Evolutionary conservation across 2,797 vertebrate genomes (phyloP).

Genomic region (Poeciliopsis gracilis): DNA sequence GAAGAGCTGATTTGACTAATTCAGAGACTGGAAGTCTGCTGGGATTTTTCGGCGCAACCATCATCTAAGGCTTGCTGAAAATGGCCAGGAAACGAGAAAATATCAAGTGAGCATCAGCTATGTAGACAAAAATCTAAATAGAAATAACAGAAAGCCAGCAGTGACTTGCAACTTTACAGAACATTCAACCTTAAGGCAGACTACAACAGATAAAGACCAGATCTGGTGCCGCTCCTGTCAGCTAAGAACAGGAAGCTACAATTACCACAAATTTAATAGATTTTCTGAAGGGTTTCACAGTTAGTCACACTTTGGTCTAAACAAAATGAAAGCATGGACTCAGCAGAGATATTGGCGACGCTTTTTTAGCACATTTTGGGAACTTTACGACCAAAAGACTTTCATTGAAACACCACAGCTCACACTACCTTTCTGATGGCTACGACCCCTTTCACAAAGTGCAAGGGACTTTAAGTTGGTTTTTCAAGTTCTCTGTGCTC

Average conservation of each 20-base stretch:
- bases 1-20: not conserved
- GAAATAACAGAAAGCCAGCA: not conserved
- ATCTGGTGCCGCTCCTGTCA: not conserved
- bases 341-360: not conserved
- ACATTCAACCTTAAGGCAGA: not conserved
- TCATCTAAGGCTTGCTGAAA: not conserved
- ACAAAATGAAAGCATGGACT: not conserved
- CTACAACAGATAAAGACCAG: not conserved
- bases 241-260: not conserved
- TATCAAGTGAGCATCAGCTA: not conserved
- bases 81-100: not conserved
- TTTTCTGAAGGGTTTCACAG: not conserved
- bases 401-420: not conserved
- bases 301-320: not conserved
- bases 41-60: not conserved
- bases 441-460: conserved; percentile 16
- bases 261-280: not conserved
- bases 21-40: not conserved
- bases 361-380: not conserved
- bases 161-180: not conserved
- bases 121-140: not conserved
- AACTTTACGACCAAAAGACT: not conserved
- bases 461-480: not conserved
- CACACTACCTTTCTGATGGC: conserved; percentile 42
- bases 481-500: not conserved